Evolutionary conservation across 2,113 vertebrate genomes (phyloP).

Genomic region (Myrmecobius fasciatus): DNA sequence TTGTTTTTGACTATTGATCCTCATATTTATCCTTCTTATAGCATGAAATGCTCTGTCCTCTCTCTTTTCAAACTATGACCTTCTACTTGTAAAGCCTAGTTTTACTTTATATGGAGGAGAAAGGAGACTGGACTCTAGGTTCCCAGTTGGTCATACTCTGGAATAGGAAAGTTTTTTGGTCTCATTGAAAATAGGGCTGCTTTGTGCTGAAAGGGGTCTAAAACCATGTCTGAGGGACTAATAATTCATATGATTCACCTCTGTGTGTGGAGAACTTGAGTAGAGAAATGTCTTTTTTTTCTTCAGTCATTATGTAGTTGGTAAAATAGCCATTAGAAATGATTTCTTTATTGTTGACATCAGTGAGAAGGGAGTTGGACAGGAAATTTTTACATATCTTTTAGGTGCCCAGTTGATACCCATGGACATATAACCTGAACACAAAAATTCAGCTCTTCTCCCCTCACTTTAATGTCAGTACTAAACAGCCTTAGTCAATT

Average conservation of each 20-base stretch:
- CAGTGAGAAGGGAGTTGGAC: background rate
- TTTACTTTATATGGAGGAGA: background rate
- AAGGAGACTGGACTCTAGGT: background rate
- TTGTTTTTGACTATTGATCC: rapidly evolving
- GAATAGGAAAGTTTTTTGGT: background rate
- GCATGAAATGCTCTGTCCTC: background rate
- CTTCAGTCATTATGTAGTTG: slow-evolving; percentile 10
- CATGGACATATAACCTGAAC: background rate
- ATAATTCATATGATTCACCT: background rate
- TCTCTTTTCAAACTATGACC: too few species aligned
- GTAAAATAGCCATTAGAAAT: background rate
- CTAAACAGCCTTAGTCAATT: background rate
- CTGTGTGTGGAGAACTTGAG: background rate
- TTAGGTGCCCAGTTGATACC: rapidly evolving
- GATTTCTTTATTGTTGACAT: slow-evolving; percentile 10
- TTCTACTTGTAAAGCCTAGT: background rate
- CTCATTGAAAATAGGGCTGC: background rate
- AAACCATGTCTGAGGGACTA: background rate
- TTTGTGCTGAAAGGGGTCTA: background rate
- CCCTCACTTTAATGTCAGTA: slow-evolving; percentile 5
- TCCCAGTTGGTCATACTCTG: background rate
- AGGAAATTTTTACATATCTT: background rate
- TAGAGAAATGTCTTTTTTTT: background rate
- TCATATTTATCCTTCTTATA: background rate
- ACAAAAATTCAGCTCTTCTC: slow-evolving; percentile 62